phyloP scores from a whole-genome alignment of 2,888 invertebrate species.

The Plagiodera versicolora region DNA sequence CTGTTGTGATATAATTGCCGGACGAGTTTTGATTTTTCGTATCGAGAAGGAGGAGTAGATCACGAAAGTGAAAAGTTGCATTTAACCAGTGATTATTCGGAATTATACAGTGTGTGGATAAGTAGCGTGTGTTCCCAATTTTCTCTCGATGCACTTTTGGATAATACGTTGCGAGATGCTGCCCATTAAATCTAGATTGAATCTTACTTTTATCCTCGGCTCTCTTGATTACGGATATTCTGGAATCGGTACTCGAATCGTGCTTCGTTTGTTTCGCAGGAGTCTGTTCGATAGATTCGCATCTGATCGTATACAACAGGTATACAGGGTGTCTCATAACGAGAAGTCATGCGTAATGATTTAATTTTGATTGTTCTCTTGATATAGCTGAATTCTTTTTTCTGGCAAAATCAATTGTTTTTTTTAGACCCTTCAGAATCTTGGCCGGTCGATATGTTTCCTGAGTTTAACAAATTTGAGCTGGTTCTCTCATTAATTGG shows the following conservation, averaged over 20 bases:
- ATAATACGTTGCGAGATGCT: conserved; percentile 5
- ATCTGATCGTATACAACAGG: not conserved
- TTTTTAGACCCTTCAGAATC: too few species aligned
- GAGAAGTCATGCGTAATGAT: too few species aligned
- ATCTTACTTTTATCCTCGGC: conserved; percentile 12
- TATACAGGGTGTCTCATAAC: not conserved
- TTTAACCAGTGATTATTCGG: not conserved
- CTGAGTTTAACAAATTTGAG: too few species aligned
- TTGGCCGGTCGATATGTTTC: too few species aligned
- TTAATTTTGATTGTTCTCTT: too few species aligned
- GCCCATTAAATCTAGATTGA: conserved; percentile 8
- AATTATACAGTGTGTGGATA: conserved; percentile 11
- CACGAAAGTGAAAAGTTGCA: conserved; percentile 22
- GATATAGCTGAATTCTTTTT: too few species aligned
- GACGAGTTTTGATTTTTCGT: conserved; percentile 23
- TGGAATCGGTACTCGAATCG: not conserved
- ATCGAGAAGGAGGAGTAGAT: conserved; percentile 28
- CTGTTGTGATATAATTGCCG: not conserved
- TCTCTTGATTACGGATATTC: conserved; percentile 8
- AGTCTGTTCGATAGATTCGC: not conserved
- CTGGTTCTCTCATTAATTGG: too few species aligned
- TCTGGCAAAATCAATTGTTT: too few species aligned
- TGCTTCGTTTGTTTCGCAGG: not conserved
- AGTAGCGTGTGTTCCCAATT: conserved; percentile 14
- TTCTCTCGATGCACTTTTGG: not conserved